Percentiles rank a stretch among this genome's conserved stretches.
Evolutionary conservation across 2,888 invertebrate genomes (phyloP).

Genomic region (Agriopis leucophaearia): DNA sequence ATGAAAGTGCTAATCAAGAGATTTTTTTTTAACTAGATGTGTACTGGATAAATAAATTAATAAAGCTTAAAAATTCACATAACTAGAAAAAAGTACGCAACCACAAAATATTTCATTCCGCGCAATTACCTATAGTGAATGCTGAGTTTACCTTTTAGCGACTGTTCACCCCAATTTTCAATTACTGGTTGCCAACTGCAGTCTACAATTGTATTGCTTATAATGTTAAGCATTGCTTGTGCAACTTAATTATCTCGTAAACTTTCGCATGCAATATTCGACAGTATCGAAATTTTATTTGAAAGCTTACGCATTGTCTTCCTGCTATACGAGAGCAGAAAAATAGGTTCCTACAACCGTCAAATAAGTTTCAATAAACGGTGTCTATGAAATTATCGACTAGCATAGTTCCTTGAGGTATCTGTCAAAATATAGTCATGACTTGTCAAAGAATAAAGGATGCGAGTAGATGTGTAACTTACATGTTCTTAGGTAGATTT

Average conservation of each 20-base stretch:
- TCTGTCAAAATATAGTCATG: background rate
- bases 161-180: slow-evolving; percentile 15
- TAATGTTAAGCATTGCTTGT: slow-evolving; percentile 6
- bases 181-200: slow-evolving; percentile 13
- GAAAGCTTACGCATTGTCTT: background rate
- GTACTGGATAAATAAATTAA: too few relatives aligned
- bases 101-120: slow-evolving; percentile 4
- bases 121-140: too few relatives aligned
- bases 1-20: too few relatives aligned
- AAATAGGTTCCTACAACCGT: background rate
- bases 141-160: slow-evolving; percentile 4
- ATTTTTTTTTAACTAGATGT: too few relatives aligned
- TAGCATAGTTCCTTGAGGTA: background rate
- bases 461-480: background rate
- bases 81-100: background rate
- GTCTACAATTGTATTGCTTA: slow-evolving; percentile 4
- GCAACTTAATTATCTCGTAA: slow-evolving; percentile 8
- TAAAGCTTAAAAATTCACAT: too few relatives aligned
- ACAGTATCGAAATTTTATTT: background rate
- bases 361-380: too few relatives aligned
- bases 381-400: background rate
- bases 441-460: background rate
- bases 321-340: background rate
- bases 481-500: background rate
- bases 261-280: slow-evolving; percentile 1